Evolutionary conservation across 1,140 invertebrate species (phyloP).

Genomic region (Lordiphosa stackelbergi): DNA sequence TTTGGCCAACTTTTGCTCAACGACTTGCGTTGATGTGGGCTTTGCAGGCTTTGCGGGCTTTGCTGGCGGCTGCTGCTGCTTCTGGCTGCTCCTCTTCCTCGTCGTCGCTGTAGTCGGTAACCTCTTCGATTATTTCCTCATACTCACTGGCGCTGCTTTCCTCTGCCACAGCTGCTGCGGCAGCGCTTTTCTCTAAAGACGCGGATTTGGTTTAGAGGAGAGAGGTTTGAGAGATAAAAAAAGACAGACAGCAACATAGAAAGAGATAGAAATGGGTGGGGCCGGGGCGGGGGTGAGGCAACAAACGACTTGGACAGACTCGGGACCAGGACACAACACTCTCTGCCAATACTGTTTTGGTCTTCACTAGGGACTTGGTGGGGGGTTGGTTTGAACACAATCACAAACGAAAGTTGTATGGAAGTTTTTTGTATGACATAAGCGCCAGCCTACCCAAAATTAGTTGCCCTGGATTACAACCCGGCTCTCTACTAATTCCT

Average conservation of each 20-base stretch:
- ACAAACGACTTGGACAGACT: too few relatives aligned
- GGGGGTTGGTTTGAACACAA: too few relatives aligned
- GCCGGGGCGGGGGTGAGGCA: background rate
- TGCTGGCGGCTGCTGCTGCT: too few relatives aligned
- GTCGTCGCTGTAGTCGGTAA: conserved; percentile 66
- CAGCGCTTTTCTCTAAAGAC: conserved; percentile 31
- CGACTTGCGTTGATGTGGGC: conserved; percentile 79
- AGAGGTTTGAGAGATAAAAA: conserved; percentile 11
- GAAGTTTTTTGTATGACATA: too few relatives aligned
- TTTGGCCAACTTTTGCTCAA: conserved; percentile 76
- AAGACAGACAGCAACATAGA: conserved; percentile 25
- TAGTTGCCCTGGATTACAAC: too few relatives aligned
- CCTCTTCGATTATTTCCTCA: conserved; percentile 75
- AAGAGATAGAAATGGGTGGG: background rate
- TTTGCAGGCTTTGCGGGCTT: conserved; percentile 6
- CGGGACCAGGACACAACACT: too few relatives aligned
- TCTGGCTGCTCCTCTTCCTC: conserved; percentile 45
- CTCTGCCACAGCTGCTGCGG: conserved; percentile 50
- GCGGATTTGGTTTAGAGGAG: conserved; percentile 16
- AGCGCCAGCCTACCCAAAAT: too few relatives aligned
- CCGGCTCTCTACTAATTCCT: background rate
- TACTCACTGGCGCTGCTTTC: conserved; percentile 75
- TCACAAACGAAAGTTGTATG: too few relatives aligned
- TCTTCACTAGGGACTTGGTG: too few relatives aligned
- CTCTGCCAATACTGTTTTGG: too few relatives aligned